Percentiles rank a stretch among this genome's conserved stretches.
Evolutionary conservation across 1,140 invertebrate genomes (phyloP).

Genomic region (Oscheius sp.): DNA sequence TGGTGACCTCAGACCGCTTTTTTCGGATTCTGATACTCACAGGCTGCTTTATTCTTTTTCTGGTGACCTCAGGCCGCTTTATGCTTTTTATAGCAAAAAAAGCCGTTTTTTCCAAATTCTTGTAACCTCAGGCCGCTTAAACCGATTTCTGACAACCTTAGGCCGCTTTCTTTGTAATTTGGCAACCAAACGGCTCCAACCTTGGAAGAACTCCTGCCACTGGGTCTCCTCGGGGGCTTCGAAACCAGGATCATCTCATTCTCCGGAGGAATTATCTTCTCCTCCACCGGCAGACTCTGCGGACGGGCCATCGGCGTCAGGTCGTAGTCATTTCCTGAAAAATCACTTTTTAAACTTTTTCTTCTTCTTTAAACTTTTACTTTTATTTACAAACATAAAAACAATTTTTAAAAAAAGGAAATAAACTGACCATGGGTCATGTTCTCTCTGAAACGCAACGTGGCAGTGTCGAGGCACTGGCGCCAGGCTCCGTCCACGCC

Average conservation of each 20-base stretch:
- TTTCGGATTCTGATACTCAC: too few relatives aligned
- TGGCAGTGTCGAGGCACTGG: constrained; percentile 17
- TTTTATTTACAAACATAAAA: too few relatives aligned
- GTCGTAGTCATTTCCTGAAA: not conserved
- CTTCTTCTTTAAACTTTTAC: too few relatives aligned
- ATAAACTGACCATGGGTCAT: not conserved
- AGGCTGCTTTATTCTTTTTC: too few relatives aligned
- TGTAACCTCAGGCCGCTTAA: too few relatives aligned
- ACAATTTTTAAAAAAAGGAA: too few relatives aligned
- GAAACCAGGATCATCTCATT: not conserved
- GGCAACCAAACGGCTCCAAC: not conserved
- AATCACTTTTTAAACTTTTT: not conserved
- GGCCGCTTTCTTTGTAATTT: too few relatives aligned
- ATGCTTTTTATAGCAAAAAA: too few relatives aligned
- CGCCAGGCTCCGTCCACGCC: constrained; percentile 19
- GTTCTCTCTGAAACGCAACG: not conserved
- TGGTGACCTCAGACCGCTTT: too few relatives aligned
- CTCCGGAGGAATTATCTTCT: not conserved
- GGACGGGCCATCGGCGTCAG: not conserved
- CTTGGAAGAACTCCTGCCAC: not conserved
- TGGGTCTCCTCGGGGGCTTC: not conserved
- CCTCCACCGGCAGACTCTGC: not conserved
- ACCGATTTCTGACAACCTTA: too few relatives aligned
- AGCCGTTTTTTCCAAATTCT: too few relatives aligned
- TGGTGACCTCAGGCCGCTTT: too few relatives aligned